These are phyloP conservation scores for Lycorma delicatula DNA, from an alignment of 1,140 invertebrate species.

Conservation along the genomic window DNA sequence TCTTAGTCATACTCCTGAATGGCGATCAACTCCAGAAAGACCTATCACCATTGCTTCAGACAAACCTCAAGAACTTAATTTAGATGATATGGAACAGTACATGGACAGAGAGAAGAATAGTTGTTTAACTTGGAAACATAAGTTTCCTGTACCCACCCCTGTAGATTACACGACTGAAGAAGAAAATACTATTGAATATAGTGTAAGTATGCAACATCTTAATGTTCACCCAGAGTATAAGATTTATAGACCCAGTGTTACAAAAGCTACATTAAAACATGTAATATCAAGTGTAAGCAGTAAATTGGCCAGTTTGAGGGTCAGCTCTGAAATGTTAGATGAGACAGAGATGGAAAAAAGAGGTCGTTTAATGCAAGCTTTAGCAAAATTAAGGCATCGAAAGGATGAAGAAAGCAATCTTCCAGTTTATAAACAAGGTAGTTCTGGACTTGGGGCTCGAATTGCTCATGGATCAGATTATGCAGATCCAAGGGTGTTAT, in stretches of 20 bases:
- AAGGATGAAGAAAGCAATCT: constrained; percentile 33
- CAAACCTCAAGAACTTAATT: constrained; percentile 45
- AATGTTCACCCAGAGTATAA: constrained; percentile 67
- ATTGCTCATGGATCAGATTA: constrained; percentile 76
- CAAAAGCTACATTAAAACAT: constrained; percentile 39
- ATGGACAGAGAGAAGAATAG: constrained; percentile 41
- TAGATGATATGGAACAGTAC: constrained; percentile 48
- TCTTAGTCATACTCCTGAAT: constrained; percentile 40
- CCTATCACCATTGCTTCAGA: constrained; percentile 67
- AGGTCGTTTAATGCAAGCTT: constrained; percentile 31
- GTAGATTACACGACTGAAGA: constrained; percentile 40
- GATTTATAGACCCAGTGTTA: constrained; percentile 46
- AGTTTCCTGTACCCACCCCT: constrained; percentile 22
- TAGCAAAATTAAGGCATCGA: constrained; percentile 28
- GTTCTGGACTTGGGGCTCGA: constrained; percentile 69
- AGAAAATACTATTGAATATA: constrained; percentile 42
- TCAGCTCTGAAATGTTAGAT: constrained; percentile 41
- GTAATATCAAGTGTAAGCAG: constrained; percentile 39
- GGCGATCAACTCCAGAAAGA: constrained; percentile 42
- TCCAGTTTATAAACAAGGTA: constrained; percentile 61
- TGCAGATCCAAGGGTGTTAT: constrained; percentile 61
- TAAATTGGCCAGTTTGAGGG: constrained; percentile 31
- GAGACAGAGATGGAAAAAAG: constrained; percentile 37
- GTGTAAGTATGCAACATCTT: constrained; percentile 37
- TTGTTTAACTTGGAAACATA: no score